phyloP scores from a whole-genome alignment of 2,888 invertebrate genomes.

The Sicus ferrugineus region DNA sequence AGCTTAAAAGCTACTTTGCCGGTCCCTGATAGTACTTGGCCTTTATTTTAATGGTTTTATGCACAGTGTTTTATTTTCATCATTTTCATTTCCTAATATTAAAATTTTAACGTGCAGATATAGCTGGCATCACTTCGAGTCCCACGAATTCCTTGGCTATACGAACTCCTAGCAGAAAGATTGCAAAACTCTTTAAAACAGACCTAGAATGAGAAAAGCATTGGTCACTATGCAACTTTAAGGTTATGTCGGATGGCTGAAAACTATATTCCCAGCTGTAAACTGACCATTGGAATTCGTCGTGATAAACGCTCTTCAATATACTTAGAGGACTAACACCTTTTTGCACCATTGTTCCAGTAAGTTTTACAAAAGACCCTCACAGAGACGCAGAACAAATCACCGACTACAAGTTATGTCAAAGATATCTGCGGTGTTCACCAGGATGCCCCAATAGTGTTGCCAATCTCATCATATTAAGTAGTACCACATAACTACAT shows the following conservation, averaged over 20 bases:
- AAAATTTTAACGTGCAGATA: slow-evolving; percentile 43
- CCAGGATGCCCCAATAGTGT: too few species aligned
- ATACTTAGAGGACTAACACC: slow-evolving; percentile 67
- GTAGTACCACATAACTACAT: too few species aligned
- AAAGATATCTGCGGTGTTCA: too few species aligned
- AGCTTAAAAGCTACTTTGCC: too few species aligned
- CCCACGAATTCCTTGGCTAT: slow-evolving; percentile 82
- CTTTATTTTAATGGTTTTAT: too few species aligned
- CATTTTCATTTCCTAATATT: background rate
- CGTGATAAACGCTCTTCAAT: slow-evolving; percentile 74
- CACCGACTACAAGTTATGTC: too few species aligned
- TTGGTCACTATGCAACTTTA: background rate
- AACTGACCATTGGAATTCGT: slow-evolving; percentile 81
- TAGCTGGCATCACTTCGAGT: slow-evolving; percentile 75
- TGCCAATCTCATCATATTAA: too few species aligned
- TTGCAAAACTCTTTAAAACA: slow-evolving; percentile 79
- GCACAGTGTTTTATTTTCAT: too few species aligned
- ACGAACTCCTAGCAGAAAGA: slow-evolving; percentile 79
- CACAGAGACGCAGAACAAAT: too few species aligned
- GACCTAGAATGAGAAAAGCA: slow-evolving; percentile 71
- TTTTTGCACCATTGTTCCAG: slow-evolving; percentile 71
- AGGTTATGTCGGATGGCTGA: slow-evolving; percentile 35
- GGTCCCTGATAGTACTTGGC: too few species aligned
- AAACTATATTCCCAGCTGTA: background rate
- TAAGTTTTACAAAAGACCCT: too few species aligned